Conservation (phyloP, 2,113 vertebrate genomes). For the Thinocorus orbignyianus region DNA sequence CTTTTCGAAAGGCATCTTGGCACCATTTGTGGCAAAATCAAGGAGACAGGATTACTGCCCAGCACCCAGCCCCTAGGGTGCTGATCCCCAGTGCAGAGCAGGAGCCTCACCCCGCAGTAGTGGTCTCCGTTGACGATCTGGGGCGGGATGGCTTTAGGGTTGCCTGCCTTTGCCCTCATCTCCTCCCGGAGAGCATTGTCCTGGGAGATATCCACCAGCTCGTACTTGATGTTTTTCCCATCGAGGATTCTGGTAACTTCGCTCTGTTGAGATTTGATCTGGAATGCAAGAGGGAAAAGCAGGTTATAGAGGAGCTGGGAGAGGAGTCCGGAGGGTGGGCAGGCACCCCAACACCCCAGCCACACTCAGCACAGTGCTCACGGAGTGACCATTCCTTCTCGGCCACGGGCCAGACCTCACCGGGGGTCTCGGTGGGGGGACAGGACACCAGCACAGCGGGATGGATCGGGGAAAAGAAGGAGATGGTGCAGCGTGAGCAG, state of each 20-base stretch:
- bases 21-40: fast-evolving
- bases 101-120: constrained; percentile 90
- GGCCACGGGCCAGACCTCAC: not conserved
- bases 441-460: too few species aligned
- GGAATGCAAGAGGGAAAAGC: not conserved
- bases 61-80: fast-evolving
- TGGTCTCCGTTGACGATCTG: constrained; percentile 94
- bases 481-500: not conserved
- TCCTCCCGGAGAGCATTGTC: constrained; percentile 86
- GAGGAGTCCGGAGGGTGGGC: not conserved
- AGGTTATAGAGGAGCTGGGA: not conserved
- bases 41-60: not conserved
- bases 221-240: constrained; percentile 89
- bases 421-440: not conserved
- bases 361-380: fast-evolving
- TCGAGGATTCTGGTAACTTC: constrained; percentile 92
- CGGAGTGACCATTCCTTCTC: fast-evolving
- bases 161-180: constrained; percentile 89
- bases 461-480: fast-evolving
- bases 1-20: fast-evolving
- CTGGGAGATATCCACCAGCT: constrained; percentile 92
- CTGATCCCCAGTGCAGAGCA: fast-evolving
- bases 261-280: constrained; percentile 96
- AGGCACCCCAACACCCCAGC: not conserved
- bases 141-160: constrained; percentile 89